phyloP scores from a whole-genome alignment of 2,888 invertebrate species.

The Drosophila greeni region DNA sequence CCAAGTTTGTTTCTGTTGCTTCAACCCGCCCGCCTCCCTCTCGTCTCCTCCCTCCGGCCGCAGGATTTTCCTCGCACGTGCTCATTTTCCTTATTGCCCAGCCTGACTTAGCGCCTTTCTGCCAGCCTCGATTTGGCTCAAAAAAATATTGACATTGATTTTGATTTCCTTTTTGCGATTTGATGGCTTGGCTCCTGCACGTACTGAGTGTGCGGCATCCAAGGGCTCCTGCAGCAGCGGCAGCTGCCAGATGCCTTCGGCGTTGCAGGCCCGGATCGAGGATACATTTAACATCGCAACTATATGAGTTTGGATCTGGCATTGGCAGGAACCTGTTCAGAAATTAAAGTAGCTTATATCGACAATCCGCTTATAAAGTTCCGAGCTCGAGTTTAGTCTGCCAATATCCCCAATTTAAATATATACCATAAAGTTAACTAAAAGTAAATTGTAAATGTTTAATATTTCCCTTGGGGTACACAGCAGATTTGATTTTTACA shows the following conservation, averaged over 20 bases:
- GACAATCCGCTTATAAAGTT: background rate
- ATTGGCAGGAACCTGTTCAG: background rate
- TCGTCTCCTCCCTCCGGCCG: background rate
- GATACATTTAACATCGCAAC: constrained; percentile 3
- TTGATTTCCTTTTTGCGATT: constrained; percentile 55
- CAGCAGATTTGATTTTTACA: background rate
- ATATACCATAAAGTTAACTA: background rate
- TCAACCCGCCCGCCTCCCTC: background rate
- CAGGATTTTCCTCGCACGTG: constrained; percentile 26
- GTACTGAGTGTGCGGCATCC: constrained; percentile 1
- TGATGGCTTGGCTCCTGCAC: constrained; percentile 40
- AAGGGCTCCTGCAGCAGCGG: constrained; percentile 7
- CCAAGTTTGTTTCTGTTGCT: constrained; percentile 32
- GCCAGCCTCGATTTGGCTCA: constrained; percentile 56
- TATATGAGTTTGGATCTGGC: background rate
- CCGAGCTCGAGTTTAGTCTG: too few species aligned
- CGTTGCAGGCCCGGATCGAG: constrained; percentile 4
- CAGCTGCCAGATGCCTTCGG: constrained; percentile 21
- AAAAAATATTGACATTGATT: constrained; percentile 61
- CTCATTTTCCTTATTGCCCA: constrained; percentile 41
- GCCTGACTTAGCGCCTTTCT: constrained; percentile 47
- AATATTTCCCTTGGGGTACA: background rate
- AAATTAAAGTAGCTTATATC: background rate
- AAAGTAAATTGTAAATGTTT: background rate
- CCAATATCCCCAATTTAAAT: background rate